Conservation (phyloP, 2,113 vertebrate genomes). For the Oryzias celebensis region DNA sequence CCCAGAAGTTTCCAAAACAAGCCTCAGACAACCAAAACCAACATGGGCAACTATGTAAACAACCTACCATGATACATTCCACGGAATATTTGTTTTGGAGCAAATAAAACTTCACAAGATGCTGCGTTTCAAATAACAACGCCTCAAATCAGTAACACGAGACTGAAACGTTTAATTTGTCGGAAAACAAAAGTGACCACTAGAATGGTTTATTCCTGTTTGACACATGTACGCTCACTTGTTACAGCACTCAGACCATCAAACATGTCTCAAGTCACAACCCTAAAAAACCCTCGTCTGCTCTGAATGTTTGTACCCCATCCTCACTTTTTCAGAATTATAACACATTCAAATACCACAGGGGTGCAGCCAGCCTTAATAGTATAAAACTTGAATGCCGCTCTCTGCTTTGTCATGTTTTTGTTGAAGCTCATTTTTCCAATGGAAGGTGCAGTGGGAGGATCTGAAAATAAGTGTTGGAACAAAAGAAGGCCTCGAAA, state of each 20-base stretch:
- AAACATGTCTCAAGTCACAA: not conserved
- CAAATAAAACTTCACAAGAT: slow-evolving; percentile 10
- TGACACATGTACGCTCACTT: not conserved
- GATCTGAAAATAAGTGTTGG: not conserved
- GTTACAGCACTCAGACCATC: not conserved
- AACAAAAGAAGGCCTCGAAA: slow-evolving; percentile 1
- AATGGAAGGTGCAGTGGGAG: not conserved
- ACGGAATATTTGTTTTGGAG: slow-evolving; percentile 28
- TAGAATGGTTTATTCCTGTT: not conserved
- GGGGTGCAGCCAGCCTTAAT: slow-evolving; percentile 30
- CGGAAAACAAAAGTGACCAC: slow-evolving; percentile 3
- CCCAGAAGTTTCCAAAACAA: slow-evolving; percentile 69
- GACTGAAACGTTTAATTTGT: not conserved
- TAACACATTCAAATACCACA: too few species aligned
- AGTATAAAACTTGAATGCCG: slow-evolving; percentile 43
- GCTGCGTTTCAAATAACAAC: slow-evolving; percentile 14
- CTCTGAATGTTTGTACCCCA: not conserved
- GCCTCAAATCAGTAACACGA: not conserved
- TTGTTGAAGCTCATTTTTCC: slow-evolving; percentile 25
- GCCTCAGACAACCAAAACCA: slow-evolving; percentile 44
- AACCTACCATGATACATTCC: slow-evolving; percentile 13
- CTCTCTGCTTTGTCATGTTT: slow-evolving; percentile 42
- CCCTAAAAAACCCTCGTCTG: not conserved
- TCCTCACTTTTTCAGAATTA: not conserved
- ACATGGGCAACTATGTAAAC: slow-evolving; percentile 57